Base-by-base conservation (phyloP, 2,797 vertebrate genomes). In the Fistularia tabacaria region DNA sequence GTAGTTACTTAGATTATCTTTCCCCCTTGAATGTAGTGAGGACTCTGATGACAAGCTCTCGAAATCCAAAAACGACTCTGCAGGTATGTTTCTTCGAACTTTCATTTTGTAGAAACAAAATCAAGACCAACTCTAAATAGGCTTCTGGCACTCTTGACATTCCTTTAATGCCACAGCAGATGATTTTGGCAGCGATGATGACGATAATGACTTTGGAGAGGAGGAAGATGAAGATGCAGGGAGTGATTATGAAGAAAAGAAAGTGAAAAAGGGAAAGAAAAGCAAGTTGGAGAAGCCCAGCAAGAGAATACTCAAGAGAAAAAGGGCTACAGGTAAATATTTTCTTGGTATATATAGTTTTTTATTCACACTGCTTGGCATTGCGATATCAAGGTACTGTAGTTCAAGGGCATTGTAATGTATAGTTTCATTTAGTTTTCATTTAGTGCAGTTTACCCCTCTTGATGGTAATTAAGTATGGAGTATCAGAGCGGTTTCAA, bases 1-100 rank as follows among this genome's bases (percentile, higher is more conserved):
- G 0, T 3, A 14, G 41, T 51, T 49, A 9, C 25, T 63, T 12
- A 51, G 4, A 5, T 42, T 42, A 10, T 14, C 9, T 41, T 15
- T 46, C 11, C 12, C 7, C 11, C 15, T 63, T 8, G 51, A 1
- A 49, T 64, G 59, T 79, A 99, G 97, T 77, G 97, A 99, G 82
- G 96, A 98, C 62, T 98, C 95, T 14, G 96, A 98, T 83, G 96
- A 98, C 6, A 98, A 99, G 88, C 89, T 95, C 69, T 84, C 94
- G 79, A 99, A 99, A 92, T 79, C 93, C 66, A 98, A 99, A 92
- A 95, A 95, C 51, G 94, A 98, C 67, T 99, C 97, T 1, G 93
- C 94, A 89, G 97, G 97, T 98, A 85, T 83, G 84, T 51, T 1
- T 0, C 37, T 48, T 43, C 10, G 9, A 7, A 11, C 8, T 25